A percentile compares a stretch with the other conserved stretches of the same genome.
These are phyloP conservation scores for Dinomys branickii DNA, from an alignment of 2,113 vertebrate species.

Conservation along the genomic window DNA sequence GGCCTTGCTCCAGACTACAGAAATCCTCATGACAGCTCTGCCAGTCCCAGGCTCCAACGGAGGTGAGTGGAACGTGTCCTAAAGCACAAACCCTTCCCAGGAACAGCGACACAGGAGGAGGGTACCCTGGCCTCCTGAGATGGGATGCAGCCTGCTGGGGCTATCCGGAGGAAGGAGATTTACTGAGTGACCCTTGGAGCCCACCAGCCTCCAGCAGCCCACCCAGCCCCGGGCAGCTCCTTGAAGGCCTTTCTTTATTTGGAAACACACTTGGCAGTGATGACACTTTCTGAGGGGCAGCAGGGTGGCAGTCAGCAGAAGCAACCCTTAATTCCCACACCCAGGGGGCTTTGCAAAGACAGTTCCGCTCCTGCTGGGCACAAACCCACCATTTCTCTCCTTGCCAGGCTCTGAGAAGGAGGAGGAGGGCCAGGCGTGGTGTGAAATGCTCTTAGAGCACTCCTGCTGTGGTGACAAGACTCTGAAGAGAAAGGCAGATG, in stretches of 20 bases:
- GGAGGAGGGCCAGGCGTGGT: slow-evolving; percentile 37
- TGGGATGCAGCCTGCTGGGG: not conserved
- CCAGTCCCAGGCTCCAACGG: not conserved
- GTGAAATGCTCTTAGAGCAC: slow-evolving; percentile 55
- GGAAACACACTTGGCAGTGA: not conserved
- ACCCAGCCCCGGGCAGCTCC: not conserved
- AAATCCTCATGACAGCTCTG: not conserved
- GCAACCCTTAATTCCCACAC: slow-evolving; percentile 52
- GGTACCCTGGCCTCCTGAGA: not conserved
- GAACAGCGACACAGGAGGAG: not conserved
- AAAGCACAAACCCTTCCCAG: not conserved
- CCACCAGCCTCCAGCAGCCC: not conserved
- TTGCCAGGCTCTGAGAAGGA: not conserved
- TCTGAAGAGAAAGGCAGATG: slow-evolving; percentile 57
- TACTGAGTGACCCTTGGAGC: no score
- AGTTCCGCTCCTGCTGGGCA: slow-evolving; percentile 42
- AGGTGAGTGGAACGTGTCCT: no score
- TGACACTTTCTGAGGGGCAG: not conserved
- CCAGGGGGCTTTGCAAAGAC: slow-evolving; percentile 31
- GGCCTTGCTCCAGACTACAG: not conserved
- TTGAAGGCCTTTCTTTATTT: not conserved
- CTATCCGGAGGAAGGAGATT: not conserved
- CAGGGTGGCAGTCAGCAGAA: not conserved
- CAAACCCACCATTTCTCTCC: slow-evolving; percentile 50
- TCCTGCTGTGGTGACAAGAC: slow-evolving; percentile 64